Conservation (phyloP, 2,113 vertebrate genomes). For the Ranitomeya imitator region DNA sequence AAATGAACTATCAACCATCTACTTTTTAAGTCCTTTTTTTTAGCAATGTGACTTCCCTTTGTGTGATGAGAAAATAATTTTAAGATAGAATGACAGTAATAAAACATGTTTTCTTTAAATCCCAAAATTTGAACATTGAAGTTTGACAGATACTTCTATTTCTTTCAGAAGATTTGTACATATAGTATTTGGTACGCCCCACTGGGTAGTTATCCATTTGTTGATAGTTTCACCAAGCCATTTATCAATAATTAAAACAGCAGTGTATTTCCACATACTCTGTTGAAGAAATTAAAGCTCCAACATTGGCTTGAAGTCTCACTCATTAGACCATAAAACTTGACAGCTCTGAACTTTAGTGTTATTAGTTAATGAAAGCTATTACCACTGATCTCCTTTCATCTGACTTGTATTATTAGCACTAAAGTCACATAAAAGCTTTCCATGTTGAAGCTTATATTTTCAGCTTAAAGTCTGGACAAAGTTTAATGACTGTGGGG, state of each 20-base stretch:
- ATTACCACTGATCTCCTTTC: constrained; percentile 47
- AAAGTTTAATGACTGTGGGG: constrained; percentile 48
- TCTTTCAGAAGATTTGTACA: too few species aligned
- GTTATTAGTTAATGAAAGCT: constrained; percentile 54
- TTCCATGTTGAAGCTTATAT: constrained; percentile 42
- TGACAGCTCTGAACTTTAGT: constrained; percentile 53
- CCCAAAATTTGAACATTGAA: not conserved
- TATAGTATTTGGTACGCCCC: not conserved
- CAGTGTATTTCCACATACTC: not conserved
- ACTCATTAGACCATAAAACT: constrained; percentile 49
- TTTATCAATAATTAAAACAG: constrained; percentile 31
- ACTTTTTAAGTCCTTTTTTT: too few species aligned
- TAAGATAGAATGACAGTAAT: not conserved
- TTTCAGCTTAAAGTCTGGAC: constrained; percentile 44
- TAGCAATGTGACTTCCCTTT: too few species aligned
- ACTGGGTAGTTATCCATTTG: constrained; percentile 3
- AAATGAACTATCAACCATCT: too few species aligned
- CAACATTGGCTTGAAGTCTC: constrained; percentile 39
- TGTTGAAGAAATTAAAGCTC: constrained; percentile 21
- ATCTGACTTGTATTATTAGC: constrained; percentile 51
- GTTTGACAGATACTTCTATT: not conserved
- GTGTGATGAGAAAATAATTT: too few species aligned
- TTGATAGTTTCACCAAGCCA: not conserved
- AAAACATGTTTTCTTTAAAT: not conserved
- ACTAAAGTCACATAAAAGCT: constrained; percentile 50